Percentiles rank a stretch among this genome's conserved stretches.
Evolutionary conservation across 1,140 invertebrate genomes (phyloP).

Genomic region (Thaumatotibia leucotreta): DNA sequence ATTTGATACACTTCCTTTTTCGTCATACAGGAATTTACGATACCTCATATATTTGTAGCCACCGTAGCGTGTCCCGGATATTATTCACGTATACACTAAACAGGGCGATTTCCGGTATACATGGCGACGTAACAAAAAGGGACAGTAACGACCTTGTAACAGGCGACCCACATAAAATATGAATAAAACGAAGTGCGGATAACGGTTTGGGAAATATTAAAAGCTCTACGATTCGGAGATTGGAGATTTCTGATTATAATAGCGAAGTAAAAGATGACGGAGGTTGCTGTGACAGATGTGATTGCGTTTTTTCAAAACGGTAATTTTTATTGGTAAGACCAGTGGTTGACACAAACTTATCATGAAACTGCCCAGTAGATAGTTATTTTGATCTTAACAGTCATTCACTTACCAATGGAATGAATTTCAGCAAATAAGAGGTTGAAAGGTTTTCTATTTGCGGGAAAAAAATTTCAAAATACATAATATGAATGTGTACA

Average conservation of each 20-base stretch:
- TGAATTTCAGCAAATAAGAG: too few species aligned
- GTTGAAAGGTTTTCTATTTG: too few species aligned
- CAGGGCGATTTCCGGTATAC: not conserved
- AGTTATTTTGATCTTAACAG: too few species aligned
- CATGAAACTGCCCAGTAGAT: too few species aligned
- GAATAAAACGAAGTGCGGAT: constrained; percentile 13
- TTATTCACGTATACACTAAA: not conserved
- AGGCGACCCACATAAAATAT: constrained; percentile 16
- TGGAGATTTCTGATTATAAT: constrained; percentile 24
- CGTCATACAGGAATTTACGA: not conserved
- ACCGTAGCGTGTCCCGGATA: not conserved
- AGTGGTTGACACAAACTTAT: too few species aligned
- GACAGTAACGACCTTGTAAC: constrained; percentile 5
- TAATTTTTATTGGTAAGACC: too few species aligned
- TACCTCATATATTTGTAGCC: not conserved
- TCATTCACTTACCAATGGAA: too few species aligned
- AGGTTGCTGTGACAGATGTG: not conserved
- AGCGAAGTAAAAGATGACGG: not conserved
- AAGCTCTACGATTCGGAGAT: constrained; percentile 16
- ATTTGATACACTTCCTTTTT: too few species aligned
- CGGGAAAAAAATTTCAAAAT: too few species aligned
- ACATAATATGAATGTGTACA: too few species aligned
- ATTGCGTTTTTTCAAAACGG: too few species aligned
- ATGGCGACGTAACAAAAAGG: not conserved
- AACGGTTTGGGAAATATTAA: not conserved